Evolutionary conservation across 2,113 vertebrate genomes (phyloP).

Genomic region (Gnathonemus echidnorhynchus): DNA sequence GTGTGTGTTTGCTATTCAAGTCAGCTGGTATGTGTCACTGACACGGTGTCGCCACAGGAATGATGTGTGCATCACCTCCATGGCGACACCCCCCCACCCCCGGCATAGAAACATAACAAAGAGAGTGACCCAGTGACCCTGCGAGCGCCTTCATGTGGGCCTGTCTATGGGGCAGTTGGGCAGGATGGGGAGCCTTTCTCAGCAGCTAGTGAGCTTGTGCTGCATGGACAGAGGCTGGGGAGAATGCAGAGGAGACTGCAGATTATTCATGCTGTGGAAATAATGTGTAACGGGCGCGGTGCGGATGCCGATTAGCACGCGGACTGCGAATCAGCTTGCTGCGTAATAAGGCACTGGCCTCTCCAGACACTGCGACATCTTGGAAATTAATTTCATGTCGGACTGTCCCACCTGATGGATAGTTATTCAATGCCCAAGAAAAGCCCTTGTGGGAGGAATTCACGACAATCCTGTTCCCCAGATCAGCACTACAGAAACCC

Average conservation of each 20-base stretch:
- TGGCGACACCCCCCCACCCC: neutral
- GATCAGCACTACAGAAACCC: too few relatives aligned
- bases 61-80: too few relatives aligned
- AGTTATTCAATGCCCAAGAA: slow-evolving; percentile 29
- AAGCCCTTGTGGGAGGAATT: neutral
- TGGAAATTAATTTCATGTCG: slow-evolving; percentile 43
- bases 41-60: too few relatives aligned
- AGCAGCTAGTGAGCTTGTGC: neutral
- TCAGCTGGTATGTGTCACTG: too few relatives aligned
- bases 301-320: neutral
- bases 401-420: slow-evolving; percentile 18
- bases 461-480: too few relatives aligned
- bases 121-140: slow-evolving; percentile 13
- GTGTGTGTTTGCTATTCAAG: too few relatives aligned
- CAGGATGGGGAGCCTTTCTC: neutral
- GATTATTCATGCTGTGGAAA: neutral
- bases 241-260: neutral
- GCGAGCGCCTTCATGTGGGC: slow-evolving; percentile 28
- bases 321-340: slow-evolving; percentile 42
- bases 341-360: slow-evolving; percentile 36
- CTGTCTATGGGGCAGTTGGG: neutral
- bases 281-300: neutral
- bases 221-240: slow-evolving; percentile 24
- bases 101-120: too few relatives aligned
- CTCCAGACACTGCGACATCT: neutral